phyloP scores from a whole-genome alignment of 2,797 vertebrate genomes.

The Myotis vivesi region DNA sequence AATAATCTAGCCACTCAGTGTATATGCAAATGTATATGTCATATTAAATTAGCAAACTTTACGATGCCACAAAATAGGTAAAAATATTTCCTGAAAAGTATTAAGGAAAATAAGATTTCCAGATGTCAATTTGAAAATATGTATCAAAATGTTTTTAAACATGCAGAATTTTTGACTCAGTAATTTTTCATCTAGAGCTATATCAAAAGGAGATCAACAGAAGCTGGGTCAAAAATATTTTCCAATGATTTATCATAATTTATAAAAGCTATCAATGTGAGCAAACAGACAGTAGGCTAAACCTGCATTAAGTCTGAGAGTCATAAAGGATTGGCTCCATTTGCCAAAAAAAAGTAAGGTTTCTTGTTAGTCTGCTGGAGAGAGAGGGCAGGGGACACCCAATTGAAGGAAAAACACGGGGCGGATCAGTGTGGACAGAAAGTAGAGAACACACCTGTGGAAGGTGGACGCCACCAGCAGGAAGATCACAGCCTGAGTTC shows the following conservation, averaged over 20 bases:
- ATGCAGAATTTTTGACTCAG: neutral
- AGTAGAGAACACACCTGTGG: neutral
- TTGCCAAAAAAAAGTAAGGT: neutral
- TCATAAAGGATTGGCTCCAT: neutral
- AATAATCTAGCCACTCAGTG: no score
- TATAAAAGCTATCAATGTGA: neutral
- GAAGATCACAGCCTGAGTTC: neutral
- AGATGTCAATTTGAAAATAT: conserved; percentile 2
- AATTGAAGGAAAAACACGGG: neutral
- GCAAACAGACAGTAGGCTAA: neutral
- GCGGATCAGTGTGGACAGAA: neutral
- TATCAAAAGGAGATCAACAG: neutral
- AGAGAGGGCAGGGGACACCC: neutral
- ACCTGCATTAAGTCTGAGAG: neutral
- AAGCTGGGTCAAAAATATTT: neutral
- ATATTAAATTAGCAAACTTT: neutral
- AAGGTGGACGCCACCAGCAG: neutral
- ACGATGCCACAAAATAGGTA: neutral
- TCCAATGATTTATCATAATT: neutral
- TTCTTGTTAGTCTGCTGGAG: neutral
- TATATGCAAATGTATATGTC: neutral
- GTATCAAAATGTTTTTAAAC: neutral
- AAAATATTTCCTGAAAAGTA: neutral
- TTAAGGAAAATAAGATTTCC: neutral
- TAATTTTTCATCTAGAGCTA: neutral